Base-by-base conservation (phyloP, 2,797 vertebrate genomes). In the Phoeniculus purpureus region DNA sequence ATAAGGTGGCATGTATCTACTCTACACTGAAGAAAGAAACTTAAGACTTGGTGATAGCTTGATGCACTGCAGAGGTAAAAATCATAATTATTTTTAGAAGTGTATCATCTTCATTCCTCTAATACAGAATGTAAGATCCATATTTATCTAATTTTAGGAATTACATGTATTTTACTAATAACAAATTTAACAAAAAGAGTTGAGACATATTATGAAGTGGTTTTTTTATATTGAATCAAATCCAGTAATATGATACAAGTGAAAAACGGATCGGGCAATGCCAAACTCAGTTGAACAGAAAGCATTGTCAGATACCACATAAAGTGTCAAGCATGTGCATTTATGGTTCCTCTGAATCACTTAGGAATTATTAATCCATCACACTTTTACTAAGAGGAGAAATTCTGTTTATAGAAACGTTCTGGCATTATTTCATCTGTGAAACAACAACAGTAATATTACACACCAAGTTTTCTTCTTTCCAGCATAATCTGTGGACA, bases 71-170 rank as follows among this genome's bases (percentile, higher is more conserved):
- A 43, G 37, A 77, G 21, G 22, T 1, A 55, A 56, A 58, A 21
- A 31, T 34, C 8, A 7, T 3, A 7, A 1, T n/a, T 27, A 3
- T 12, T 56, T 17, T 6, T 8, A 12, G 14, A 51, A 65, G n/a
- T 4, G 1, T 48, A 32, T 15, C 5, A 10, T 23, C 26, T 68
- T 71, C 51, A 23, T 51, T 84, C 11, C 32, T 81, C 17, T 68
- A 37, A 65, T 25, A 78, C 2, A 75, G 51, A 72, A 23, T 26
- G 4, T 34, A 60, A 72, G 40, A 66, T 40, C 10, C 0, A 0
- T 50, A 15, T 78, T 77, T 80, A 21, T 80, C 26, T 81, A 43
- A 22, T 54, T 25, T 18, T 3, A 56, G 27, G 7, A 64, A 56
- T 45, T 70, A 27, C 4, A 17, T 75, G 8, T 50, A 25, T 58